Base-by-base conservation (phyloP, 2,888 invertebrate genomes). In the Drosophila bunnanda region DNA sequence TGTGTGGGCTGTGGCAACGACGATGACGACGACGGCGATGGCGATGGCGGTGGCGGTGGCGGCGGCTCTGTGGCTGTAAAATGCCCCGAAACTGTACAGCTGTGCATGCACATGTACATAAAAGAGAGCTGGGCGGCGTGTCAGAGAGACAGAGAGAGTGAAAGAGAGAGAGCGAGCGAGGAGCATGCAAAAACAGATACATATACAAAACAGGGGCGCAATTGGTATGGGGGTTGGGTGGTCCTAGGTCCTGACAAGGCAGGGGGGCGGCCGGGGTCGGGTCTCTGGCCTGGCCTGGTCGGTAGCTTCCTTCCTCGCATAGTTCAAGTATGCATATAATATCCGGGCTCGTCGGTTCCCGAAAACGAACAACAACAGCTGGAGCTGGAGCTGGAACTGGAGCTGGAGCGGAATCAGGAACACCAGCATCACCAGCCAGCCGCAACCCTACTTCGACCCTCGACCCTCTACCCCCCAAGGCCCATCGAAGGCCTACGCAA, bases 271-370 rank as follows among this genome's bases (percentile, higher is more conserved):
- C 38, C 13, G 50, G 52, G 52, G 44, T 34, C 46, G 20, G 55
- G 70, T 32, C 50, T 59, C 44, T 52, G 52, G 32, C 30, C 54
- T 44, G 70, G 53, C 48, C 54, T 41, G 59, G 71, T 60, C 59
- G 56, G 39, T 44, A 46, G 78, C 69, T 82, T 86, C 82, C 82
- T 83, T 76, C 75, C 59, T 56, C 84, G 88, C 83, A 88, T 88
- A 83, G 85, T 86, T 85, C 88, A 85, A 85, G 85, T 88, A 88
- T 85, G 85, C 85, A 85, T 88, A 85, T 85, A 85, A 85, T 85
- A 88, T 85, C 88, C 85, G 80, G 88, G 78, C 62, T 62, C 78
- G 84, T 87, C 82, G 84, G 74, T 76, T 68, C 87, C 85, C 76
- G 76, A 82, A 72, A 86, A 80, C 85, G 62, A 65, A 64, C 39